phyloP scores from a whole-genome alignment of 2,797 vertebrate genomes.

The Pseudochaenichthys georgianus region DNA sequence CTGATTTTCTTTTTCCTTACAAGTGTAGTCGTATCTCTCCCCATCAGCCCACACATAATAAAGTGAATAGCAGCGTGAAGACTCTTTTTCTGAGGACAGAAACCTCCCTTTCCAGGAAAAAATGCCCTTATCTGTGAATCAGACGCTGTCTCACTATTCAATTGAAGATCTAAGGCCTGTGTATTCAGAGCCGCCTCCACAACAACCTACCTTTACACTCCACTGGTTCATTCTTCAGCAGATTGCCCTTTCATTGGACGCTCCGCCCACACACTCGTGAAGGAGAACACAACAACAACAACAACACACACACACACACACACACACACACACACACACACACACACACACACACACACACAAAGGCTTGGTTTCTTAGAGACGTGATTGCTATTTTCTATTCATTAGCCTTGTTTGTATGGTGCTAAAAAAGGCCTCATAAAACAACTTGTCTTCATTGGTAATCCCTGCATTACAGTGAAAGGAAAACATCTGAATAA shows the following conservation, averaged over 20 bases:
- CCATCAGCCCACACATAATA: constrained; percentile 2
- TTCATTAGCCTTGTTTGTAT: constrained; percentile 33
- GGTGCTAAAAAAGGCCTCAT: neutral
- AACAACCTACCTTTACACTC: constrained; percentile 46
- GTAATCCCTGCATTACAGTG: constrained; percentile 1
- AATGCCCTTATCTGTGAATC: constrained; percentile 38
- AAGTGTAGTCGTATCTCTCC: neutral
- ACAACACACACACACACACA: neutral
- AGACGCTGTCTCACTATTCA: constrained; percentile 45
- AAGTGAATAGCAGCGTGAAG: neutral
- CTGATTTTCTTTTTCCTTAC: neutral
- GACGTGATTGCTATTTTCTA: constrained; percentile 31
- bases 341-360: neutral
- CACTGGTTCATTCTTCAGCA: constrained; percentile 45
- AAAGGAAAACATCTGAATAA: constrained; percentile 1
- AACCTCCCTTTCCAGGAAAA: neutral
- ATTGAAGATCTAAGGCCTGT: constrained; percentile 42
- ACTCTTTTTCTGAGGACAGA: neutral
- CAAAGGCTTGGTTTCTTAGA: constrained; percentile 18
- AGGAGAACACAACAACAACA: constrained; percentile 3
- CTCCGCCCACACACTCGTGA: constrained; percentile 4
- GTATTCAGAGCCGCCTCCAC: constrained; percentile 58
- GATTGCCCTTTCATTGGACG: constrained; percentile 51
- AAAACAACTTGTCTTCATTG: constrained; percentile 22
- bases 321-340: no score